Evolutionary conservation across 2,888 invertebrate species (phyloP).

Genomic region (Holacanthella duospinosa): DNA sequence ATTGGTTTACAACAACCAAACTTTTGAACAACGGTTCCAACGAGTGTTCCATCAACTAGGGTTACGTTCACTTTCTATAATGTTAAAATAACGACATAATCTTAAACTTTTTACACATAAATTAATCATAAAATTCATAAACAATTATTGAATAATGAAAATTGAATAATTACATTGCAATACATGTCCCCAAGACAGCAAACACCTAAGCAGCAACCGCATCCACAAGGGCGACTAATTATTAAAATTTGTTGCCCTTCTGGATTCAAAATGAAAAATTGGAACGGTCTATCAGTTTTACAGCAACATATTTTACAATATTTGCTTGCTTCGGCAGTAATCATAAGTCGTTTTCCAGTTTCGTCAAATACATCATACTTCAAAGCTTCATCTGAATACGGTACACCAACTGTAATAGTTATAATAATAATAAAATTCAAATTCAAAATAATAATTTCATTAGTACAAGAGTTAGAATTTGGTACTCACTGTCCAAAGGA

Average conservation of each 20-base stretch:
- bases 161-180: neutral
- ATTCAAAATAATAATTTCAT: too few species aligned
- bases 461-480: too few species aligned
- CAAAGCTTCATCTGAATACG: neutral
- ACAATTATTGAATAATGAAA: too few species aligned
- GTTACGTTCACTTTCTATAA: neutral
- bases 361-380: slow-evolving; percentile 1
- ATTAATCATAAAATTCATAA: too few species aligned
- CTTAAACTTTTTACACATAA: too few species aligned
- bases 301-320: neutral
- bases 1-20: neutral
- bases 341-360: neutral
- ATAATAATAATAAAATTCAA: neutral
- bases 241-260: neutral
- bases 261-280: neutral
- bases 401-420: neutral
- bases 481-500: neutral
- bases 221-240: neutral
- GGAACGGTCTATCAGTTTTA: neutral
- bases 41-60: neutral
- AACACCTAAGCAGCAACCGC: neutral
- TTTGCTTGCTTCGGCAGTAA: neutral
- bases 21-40: neutral
- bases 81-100: neutral
- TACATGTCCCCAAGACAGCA: neutral